Evolutionary conservation across 1,140 invertebrate genomes (phyloP).

Genomic region (Platorchestia sp.): DNA sequence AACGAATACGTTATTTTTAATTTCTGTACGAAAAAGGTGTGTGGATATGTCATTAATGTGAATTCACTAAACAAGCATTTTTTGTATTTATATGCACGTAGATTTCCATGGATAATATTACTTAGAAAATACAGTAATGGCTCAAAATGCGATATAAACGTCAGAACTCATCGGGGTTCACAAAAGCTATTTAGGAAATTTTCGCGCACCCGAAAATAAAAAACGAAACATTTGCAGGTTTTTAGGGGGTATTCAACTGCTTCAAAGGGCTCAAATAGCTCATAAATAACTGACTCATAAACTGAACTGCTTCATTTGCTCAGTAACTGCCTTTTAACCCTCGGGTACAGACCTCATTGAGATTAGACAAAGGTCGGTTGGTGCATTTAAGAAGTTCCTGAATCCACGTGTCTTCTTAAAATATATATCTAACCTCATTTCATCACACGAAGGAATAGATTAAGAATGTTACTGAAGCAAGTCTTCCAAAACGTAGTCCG

Average conservation of each 20-base stretch:
- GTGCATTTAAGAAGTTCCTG: background rate
- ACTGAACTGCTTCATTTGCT: background rate
- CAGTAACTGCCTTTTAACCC: background rate
- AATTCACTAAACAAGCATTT: no score
- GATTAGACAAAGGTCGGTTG: background rate
- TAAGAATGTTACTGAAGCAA: background rate
- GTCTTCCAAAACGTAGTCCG: background rate
- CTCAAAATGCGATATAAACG: background rate
- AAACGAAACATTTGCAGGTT: no score
- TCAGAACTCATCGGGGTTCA: no score
- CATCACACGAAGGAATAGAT: background rate
- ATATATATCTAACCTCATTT: background rate
- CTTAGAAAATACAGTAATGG: background rate
- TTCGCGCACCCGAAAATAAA: no score
- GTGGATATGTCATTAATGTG: no score
- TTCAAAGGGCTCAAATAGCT: no score
- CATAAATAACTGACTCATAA: no score
- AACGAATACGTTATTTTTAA: no score
- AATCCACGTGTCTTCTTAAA: background rate
- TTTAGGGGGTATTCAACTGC: no score
- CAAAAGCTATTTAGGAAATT: no score
- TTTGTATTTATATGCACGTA: no score
- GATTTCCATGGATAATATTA: background rate
- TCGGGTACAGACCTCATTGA: background rate
- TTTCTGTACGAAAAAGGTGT: no score